Base-by-base conservation (phyloP, 2,888 invertebrate genomes). In the Campaea margaritaria region DNA sequence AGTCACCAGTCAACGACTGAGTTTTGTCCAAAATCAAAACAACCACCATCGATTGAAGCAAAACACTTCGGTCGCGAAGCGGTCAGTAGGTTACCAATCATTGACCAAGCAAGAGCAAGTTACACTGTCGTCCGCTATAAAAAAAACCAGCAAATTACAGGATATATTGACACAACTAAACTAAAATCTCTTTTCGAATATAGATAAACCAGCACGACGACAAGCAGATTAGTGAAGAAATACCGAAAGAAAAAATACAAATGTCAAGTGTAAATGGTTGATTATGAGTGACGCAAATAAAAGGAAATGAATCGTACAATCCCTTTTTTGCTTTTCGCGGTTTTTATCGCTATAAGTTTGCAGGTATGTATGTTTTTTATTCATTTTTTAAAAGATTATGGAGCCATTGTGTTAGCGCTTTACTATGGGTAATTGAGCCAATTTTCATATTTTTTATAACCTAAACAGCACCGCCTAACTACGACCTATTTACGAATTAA, bases 301-400 rank as follows among this genome's bases (percentile, higher is more conserved):
- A 64, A 73, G 75, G 84, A 85, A 78, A 91, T 91, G 91, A 81
- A 78, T 84, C 85, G 85, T 57, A 76, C 79, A 67, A 78, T 75
- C 62, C 68, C 86, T 67, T 74, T 88, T 70, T 78, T 85, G 57
- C 57, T 85, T 63, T 70, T 81, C 64, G 78, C 78, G 55, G 64
- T 85, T 61, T 79, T 82, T 65, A 73, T 86, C 65, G 85, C 78
- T 46, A 56, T 83, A 14, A 87, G 84, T 47, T 72, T 88, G 49
- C 87, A 91, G 87, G 91, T 91, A 61, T 75, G 83, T 75, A 57
- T 53, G 31, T 27, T 21, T 58, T n/a, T 14, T 28, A 21, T 14
- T 52, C 34, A 9, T 11, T 27, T 21, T 34, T 5, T 13, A 9
- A 13, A 10, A 2, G 9, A 13, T 13, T 2, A 36, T 2, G n/a